These are phyloP conservation scores for Chelidonichthys spinosus DNA, from an alignment of 2,797 vertebrate genomes.

Conservation along the genomic window DNA sequence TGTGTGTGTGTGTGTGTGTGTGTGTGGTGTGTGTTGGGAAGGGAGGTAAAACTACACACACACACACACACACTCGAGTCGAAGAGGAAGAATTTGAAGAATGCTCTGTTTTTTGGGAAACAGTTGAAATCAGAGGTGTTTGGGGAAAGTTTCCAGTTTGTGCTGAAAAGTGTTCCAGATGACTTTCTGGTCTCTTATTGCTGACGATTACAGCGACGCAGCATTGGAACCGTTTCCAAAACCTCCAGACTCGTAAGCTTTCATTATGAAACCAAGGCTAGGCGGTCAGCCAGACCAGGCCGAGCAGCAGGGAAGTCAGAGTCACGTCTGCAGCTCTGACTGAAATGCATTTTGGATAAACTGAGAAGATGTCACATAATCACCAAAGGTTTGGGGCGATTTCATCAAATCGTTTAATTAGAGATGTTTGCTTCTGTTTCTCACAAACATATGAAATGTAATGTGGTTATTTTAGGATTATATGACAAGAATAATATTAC, in stretches of 20 bases:
- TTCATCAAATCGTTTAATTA: not conserved
- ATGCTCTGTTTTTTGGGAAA: not conserved
- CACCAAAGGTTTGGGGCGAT: not conserved
- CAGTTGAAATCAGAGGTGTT: not conserved
- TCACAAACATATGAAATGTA: constrained; percentile 6
- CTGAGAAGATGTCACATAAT: not conserved
- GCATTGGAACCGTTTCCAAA: not conserved
- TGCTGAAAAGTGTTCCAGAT: not conserved
- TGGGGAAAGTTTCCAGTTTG: not conserved
- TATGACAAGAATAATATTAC: not conserved
- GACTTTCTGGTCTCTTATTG: not conserved
- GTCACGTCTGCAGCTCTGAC: not conserved
- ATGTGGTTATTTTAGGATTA: constrained; percentile 18
- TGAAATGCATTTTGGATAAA: not conserved
- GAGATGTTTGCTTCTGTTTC: not conserved
- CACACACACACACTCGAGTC: constrained; percentile 13
- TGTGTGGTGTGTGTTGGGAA: constrained; percentile 1
- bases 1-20: constrained; percentile 26
- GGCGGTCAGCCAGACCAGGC: not conserved
- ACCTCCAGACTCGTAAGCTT: not conserved
- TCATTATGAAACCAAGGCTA: not conserved
- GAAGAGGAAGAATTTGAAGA: not conserved
- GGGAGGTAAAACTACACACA: constrained; percentile 7
- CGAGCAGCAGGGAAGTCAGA: not conserved
- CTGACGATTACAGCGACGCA: not conserved